A percentile compares a stretch with the other conserved stretches of the same genome.
Evolutionary conservation across 2,888 invertebrate genomes (phyloP).

Genomic region (Agonopterix alstromeriana): DNA sequence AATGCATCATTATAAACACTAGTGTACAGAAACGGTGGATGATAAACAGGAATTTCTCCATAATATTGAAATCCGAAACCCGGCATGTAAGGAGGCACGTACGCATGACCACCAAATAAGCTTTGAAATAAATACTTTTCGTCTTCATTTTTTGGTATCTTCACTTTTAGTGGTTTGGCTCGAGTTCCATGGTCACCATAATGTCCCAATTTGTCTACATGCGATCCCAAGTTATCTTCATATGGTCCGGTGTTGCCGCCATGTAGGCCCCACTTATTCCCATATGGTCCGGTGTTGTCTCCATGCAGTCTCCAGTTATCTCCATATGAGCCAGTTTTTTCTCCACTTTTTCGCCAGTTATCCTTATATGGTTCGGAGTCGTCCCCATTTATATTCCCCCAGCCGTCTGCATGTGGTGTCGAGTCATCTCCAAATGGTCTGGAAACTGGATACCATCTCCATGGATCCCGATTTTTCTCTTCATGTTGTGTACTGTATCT

Average conservation of each 20-base stretch:
- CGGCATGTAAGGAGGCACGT: slow-evolving; percentile 21
- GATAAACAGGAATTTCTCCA: slow-evolving; percentile 22
- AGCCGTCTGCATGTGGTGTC: no score
- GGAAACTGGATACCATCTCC: slow-evolving; percentile 30
- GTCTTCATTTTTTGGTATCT: slow-evolving; percentile 30
- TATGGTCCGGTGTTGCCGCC: no score
- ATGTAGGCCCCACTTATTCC: no score
- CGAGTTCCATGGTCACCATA: slow-evolving; percentile 8
- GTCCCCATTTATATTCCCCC: no score
- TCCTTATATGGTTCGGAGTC: no score
- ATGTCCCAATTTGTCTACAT: no score
- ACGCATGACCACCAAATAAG: slow-evolving; percentile 20
- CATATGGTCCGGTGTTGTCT: no score
- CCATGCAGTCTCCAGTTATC: no score
- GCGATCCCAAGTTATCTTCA: no score
- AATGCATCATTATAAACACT: slow-evolving; percentile 14
- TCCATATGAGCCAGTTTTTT: no score
- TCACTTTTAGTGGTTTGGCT: slow-evolving; percentile 28
- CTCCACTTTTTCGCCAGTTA: no score
- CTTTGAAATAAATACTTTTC: slow-evolving; percentile 28
- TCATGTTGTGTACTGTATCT: no score
- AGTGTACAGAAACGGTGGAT: slow-evolving; percentile 22
- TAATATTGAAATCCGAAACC: slow-evolving; percentile 38
- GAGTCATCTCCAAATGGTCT: slow-evolving; percentile 21
- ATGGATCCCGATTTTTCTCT: slow-evolving; percentile 13